These are phyloP conservation scores for Chironomus tentans DNA, from an alignment of 2,888 invertebrate genomes.

Conservation along the genomic window DNA sequence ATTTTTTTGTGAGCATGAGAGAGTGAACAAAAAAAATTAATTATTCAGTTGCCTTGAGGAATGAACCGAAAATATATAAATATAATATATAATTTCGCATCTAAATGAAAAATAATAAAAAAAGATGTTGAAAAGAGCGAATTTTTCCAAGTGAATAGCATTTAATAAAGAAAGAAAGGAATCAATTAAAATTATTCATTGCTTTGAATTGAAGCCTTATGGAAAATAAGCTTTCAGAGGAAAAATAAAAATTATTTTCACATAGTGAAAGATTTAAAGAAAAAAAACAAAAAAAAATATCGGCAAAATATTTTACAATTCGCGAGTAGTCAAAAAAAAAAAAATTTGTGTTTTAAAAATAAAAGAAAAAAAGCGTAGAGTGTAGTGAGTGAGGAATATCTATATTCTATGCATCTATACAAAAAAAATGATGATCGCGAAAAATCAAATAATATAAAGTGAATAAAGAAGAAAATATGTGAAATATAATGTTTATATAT, in stretches of 20 bases:
- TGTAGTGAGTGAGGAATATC: too few species aligned
- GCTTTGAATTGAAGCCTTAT: too few species aligned
- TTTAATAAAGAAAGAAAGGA: too few species aligned
- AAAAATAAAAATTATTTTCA: not conserved
- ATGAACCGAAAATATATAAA: not conserved
- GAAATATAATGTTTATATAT: too few species aligned
- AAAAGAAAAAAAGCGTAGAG: too few species aligned
- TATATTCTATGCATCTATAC: too few species aligned
- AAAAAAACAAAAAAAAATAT: not conserved
- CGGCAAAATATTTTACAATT: too few species aligned
- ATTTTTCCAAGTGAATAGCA: not conserved
- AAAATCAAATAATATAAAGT: too few species aligned
- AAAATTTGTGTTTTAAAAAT: too few species aligned
- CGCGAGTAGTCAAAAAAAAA: not conserved
- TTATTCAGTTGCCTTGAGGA: not conserved
- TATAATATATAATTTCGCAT: not conserved
- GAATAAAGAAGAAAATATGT: too few species aligned
- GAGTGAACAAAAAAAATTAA: not conserved
- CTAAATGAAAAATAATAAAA: not conserved
- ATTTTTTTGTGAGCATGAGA: not conserved
- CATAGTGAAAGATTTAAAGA: not conserved
- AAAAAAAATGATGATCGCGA: too few species aligned
- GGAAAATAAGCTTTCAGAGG: not conserved
- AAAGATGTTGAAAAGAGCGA: not conserved
- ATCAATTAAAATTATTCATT: too few species aligned